Base-by-base conservation (phyloP, 35 echinoderm and acorn worm genomes). In the Amphiura filiformis region DNA sequence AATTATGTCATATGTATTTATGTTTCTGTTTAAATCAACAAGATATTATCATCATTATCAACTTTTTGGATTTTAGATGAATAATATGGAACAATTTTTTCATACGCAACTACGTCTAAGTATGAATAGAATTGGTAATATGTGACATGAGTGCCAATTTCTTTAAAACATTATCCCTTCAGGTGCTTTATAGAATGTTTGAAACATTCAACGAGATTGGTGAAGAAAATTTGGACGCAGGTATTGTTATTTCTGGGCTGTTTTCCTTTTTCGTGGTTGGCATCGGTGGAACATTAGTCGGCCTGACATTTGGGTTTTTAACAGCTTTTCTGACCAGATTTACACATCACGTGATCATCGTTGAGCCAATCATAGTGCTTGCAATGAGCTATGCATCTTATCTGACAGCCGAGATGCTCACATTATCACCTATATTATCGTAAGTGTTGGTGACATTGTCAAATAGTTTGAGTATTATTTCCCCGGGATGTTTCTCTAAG, bases 141-240 rank as follows among this genome's bases (percentile, higher is more conserved):
- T n/a, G n/a, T n/a, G n/a, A n/a, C n/a, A n/a, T n/a, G n/a, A n/a
- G n/a, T n/a, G n/a, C n/a, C n/a, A n/a, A n/a, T n/a, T n/a, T n/a
- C n/a, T n/a, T n/a, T n/a, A 52, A 7, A 52, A 11, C 44, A 7
- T 20, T 52, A 11, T 52, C 44, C 7, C 7, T 52, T 52, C 44
- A 97, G 94, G 94, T 97, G 39, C 82, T 97, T 31, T 97, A 97
- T 65, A 47, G 94, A 23, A 89, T 97, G 87, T 97, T 97, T 85
- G 88, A 97, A 85, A 81, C 87, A 7, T 97, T 97, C 41, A 90
- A 90, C 37, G 91, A 89, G 56, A 93, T 93, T 49, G 91, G 91
- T 31, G 31, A 79, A 37, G 86, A 92, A 17, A 88, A 92, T 78
- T 76, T 96, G 0, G 3, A 32, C 0, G 37, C 65, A 1, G n/a